A percentile compares a stretch with the other conserved stretches of the same genome.
phyloP scores from a whole-genome alignment of 2,888 invertebrate genomes.

The Andrena camellia region DNA sequence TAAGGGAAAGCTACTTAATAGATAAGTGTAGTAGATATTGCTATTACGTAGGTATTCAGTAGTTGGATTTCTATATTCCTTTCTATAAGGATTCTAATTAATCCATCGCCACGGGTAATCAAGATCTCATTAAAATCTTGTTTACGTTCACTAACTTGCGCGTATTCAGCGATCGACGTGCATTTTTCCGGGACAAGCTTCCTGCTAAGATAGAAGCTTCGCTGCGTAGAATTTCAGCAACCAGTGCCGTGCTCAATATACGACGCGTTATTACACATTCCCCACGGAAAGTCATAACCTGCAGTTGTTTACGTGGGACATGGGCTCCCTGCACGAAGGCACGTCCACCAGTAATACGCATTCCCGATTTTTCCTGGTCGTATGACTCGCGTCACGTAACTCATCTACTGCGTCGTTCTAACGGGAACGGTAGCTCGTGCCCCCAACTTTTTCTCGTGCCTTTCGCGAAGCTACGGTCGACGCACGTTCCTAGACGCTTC shows the following conservation, averaged over 20 bases:
- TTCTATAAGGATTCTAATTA: too few species aligned
- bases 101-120: too few species aligned
- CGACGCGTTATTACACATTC: background rate
- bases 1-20: too few species aligned
- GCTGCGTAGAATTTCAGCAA: background rate
- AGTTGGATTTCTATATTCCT: too few species aligned
- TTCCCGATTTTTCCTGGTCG: slow-evolving; percentile 15
- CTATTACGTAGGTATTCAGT: too few species aligned
- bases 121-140: too few species aligned
- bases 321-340: background rate
- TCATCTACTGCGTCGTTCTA: slow-evolving; percentile 27
- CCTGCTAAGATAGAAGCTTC: background rate
- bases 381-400: slow-evolving; percentile 44
- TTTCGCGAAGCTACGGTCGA: background rate
- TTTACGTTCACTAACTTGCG: too few species aligned
- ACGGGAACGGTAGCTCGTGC: slow-evolving; percentile 19
- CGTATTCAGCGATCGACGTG: too few species aligned
- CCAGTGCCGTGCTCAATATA: background rate
- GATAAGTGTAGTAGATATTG: too few species aligned
- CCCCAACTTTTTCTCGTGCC: slow-evolving; percentile 1
- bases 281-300: slow-evolving; percentile 11
- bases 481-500: background rate
- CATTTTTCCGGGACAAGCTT: background rate
- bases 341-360: background rate
- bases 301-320: slow-evolving; percentile 31